Percentiles rank a stretch among this genome's conserved stretches.
Conservation (phyloP, 2,888 invertebrate genomes). For the Beris morrisii region DNA sequence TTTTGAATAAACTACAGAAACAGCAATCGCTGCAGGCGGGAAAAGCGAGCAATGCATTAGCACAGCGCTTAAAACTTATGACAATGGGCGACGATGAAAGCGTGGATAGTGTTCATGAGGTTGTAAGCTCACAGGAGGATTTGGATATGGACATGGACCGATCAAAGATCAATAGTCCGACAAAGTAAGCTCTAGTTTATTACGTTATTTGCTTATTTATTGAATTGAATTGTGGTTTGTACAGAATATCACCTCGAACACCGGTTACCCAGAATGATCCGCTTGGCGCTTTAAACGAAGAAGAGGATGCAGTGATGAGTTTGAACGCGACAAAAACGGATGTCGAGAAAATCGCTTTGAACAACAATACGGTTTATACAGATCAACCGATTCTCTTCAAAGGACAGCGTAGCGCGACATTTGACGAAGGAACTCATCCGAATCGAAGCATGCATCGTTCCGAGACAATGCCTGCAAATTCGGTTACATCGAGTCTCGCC, state of each 20-base stretch:
- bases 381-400: slow-evolving; percentile 72
- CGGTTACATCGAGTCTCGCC: slow-evolving; percentile 75
- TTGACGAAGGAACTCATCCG: slow-evolving; percentile 60
- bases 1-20: slow-evolving; percentile 69
- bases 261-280: slow-evolving; percentile 92
- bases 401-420: slow-evolving; percentile 61
- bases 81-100: slow-evolving; percentile 42
- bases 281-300: slow-evolving; percentile 73
- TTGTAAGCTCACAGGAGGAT: slow-evolving; percentile 48
- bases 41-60: slow-evolving; percentile 31
- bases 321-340: slow-evolving; percentile 39
- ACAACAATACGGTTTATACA: slow-evolving; percentile 57
- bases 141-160: slow-evolving; percentile 43
- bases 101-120: slow-evolving; percentile 42
- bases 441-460: slow-evolving; percentile 66
- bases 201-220: not conserved
- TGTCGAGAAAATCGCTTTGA: slow-evolving; percentile 41
- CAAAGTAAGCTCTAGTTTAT: slow-evolving; percentile 47
- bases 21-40: slow-evolving; percentile 48
- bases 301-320: slow-evolving; percentile 43
- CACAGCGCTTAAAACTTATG: slow-evolving; percentile 49
- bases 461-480: slow-evolving; percentile 73
- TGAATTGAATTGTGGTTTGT: slow-evolving; percentile 1
- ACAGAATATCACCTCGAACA: slow-evolving; percentile 72
- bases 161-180: slow-evolving; percentile 51